Conservation (phyloP, 64 coral and sea anemone genomes). For the Pocillopora damicornis region DNA sequence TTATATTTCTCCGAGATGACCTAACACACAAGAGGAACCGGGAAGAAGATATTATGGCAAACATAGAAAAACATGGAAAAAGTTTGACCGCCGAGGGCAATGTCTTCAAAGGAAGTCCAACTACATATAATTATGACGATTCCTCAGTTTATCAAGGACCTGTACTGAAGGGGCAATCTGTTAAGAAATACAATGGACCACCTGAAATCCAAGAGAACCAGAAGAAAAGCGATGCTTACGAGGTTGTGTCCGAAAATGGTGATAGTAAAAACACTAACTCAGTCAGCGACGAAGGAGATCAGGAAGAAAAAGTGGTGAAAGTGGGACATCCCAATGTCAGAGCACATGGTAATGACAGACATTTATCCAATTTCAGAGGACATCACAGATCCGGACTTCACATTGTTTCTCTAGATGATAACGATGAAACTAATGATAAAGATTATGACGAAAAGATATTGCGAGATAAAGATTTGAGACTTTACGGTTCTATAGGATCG, state of each 20-base stretch:
- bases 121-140: not conserved
- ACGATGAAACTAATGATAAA: constrained; percentile 21
- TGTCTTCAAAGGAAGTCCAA: constrained; percentile 15
- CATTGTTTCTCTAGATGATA: constrained; percentile 27
- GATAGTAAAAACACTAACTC: not conserved
- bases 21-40: constrained; percentile 45
- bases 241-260: not conserved
- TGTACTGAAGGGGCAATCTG: constrained; percentile 54
- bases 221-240: constrained; percentile 42
- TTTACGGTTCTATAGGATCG: constrained; percentile 29
- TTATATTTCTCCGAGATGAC: constrained; percentile 50
- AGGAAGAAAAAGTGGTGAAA: not conserved
- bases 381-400: constrained; percentile 19
- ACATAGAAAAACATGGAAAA: constrained; percentile 62
- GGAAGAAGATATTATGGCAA: constrained; percentile 30
- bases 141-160: constrained; percentile 12
- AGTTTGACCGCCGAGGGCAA: constrained; percentile 61
- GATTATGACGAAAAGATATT: not conserved
- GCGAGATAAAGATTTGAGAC: constrained; percentile 4
- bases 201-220: constrained; percentile 39
- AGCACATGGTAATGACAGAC: not conserved
- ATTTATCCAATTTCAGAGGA: not conserved
- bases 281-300: not conserved
- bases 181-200: constrained; percentile 68
- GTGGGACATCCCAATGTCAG: not conserved